Conservation (phyloP, 2,888 invertebrate genomes). For the Dryomyza anilis region DNA sequence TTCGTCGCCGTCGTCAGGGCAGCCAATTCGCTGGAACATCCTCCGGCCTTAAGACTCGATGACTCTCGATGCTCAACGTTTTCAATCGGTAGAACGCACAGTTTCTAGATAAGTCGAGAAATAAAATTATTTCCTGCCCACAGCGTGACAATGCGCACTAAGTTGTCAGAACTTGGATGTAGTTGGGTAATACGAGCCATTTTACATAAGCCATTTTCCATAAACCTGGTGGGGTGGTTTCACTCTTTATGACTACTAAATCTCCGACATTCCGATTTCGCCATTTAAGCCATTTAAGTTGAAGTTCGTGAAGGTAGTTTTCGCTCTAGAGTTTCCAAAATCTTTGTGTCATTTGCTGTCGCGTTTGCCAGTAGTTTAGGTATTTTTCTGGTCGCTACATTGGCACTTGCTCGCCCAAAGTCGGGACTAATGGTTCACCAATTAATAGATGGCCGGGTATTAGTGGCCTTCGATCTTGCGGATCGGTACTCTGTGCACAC, state of each 20-base stretch:
- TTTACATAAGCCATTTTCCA: no score
- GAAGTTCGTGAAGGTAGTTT: neutral
- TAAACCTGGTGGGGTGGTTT: neutral
- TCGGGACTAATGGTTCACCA: no score
- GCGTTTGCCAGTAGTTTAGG: no score
- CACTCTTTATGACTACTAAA: neutral
- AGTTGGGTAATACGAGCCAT: neutral
- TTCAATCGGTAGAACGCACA: conserved; percentile 2
- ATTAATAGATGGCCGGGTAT: neutral
- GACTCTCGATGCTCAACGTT: neutral
- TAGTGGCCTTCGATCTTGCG: neutral
- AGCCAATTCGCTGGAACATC: neutral
- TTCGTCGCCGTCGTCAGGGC: no score
- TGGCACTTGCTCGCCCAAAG: no score
- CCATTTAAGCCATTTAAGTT: neutral
- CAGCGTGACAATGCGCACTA: neutral
- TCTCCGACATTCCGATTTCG: neutral
- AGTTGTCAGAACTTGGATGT: neutral
- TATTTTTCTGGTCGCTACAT: neutral
- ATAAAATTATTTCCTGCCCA: neutral
- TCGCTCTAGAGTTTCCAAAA: neutral
- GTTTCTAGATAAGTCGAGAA: neutral
- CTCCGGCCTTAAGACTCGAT: conserved; percentile 11
- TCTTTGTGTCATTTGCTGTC: no score
- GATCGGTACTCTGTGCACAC: conserved; percentile 6